Conservation (phyloP, 37 sponge, comb jelly and placozoan genomes). For the Amphimedon queenslandica region DNA sequence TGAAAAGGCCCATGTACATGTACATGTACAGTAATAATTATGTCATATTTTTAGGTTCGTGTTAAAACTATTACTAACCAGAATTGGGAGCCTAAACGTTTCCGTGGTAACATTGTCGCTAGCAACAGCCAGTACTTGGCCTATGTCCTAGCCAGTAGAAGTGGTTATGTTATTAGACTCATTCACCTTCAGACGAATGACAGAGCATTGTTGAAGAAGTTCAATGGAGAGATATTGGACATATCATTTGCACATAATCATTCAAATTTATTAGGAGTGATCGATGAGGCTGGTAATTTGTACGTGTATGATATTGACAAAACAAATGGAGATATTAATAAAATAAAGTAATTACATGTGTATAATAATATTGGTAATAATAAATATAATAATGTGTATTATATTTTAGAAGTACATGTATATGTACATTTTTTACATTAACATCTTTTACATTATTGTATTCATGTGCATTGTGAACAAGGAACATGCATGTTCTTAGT, state of each 20-base stretch:
- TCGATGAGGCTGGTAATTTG: constrained; percentile 81
- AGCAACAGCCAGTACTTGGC: constrained; percentile 60
- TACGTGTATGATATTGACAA: constrained; percentile 62
- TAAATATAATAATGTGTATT: too few relatives aligned
- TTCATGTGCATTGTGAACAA: too few relatives aligned
- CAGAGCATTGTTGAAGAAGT: constrained; percentile 70
- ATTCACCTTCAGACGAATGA: constrained; percentile 52
- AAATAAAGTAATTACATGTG: background rate
- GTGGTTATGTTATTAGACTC: constrained; percentile 78
- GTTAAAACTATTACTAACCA: constrained; percentile 64
- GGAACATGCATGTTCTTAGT: too few relatives aligned
- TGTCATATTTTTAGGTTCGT: constrained; percentile 1
- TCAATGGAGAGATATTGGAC: constrained; percentile 66
- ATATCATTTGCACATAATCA: constrained; percentile 62
- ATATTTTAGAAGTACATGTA: too few relatives aligned
- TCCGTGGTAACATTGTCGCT: constrained; percentile 69
- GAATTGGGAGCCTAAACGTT: constrained; percentile 38
- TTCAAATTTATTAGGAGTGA: constrained; percentile 65
- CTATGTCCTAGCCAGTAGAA: constrained; percentile 62
- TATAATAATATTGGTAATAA: too few relatives aligned
- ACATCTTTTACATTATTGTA: too few relatives aligned
- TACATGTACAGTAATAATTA: too few relatives aligned
- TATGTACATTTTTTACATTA: too few relatives aligned
- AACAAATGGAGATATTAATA: constrained; percentile 18
- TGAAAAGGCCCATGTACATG: too few relatives aligned